A percentile compares a stretch with the other conserved stretches of the same genome.
Conservation (phyloP, 92 coral and sea anemone species). For the Paragorgia papillata region DNA sequence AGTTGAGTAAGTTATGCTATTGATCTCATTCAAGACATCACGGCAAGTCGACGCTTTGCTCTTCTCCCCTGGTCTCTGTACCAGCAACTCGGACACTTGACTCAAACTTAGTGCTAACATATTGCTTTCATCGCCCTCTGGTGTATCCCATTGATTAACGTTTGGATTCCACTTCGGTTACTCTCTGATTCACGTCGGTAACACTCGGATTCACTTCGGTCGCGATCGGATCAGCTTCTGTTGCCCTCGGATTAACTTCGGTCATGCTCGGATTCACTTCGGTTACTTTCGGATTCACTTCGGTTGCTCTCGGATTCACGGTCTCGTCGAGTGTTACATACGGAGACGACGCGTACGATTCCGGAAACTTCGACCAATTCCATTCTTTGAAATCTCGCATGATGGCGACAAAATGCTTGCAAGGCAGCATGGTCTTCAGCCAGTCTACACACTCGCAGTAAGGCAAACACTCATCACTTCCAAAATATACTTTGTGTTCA, state of each 20-base stretch:
- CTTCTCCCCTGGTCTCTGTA: not conserved
- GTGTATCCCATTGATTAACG: not conserved
- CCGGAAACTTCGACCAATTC: slow-evolving; percentile 25
- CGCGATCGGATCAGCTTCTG: not conserved
- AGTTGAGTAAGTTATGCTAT: slow-evolving; percentile 17
- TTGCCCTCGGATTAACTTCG: not conserved
- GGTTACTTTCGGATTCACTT: not conserved
- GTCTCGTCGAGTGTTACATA: slow-evolving; percentile 20
- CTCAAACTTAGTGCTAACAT: not conserved
- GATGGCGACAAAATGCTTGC: slow-evolving; percentile 40
- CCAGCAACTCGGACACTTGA: not conserved
- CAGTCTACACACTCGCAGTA: slow-evolving; percentile 37
- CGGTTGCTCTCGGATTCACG: not conserved
- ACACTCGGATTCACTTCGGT: not conserved
- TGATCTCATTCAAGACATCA: slow-evolving; percentile 31
- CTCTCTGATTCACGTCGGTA: slow-evolving; percentile 14
- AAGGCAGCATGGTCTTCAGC: slow-evolving; percentile 38
- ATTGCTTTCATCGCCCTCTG: not conserved
- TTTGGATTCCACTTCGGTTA: too few relatives aligned
- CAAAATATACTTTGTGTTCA: slow-evolving; percentile 15
- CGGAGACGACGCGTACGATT: slow-evolving; percentile 1
- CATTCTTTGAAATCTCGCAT: slow-evolving; percentile 31
- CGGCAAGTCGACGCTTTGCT: slow-evolving; percentile 23
- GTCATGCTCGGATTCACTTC: not conserved
- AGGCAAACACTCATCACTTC: slow-evolving; percentile 27